Conservation (phyloP, 2,888 invertebrate species). For the Coenonympha arcania region DNA sequence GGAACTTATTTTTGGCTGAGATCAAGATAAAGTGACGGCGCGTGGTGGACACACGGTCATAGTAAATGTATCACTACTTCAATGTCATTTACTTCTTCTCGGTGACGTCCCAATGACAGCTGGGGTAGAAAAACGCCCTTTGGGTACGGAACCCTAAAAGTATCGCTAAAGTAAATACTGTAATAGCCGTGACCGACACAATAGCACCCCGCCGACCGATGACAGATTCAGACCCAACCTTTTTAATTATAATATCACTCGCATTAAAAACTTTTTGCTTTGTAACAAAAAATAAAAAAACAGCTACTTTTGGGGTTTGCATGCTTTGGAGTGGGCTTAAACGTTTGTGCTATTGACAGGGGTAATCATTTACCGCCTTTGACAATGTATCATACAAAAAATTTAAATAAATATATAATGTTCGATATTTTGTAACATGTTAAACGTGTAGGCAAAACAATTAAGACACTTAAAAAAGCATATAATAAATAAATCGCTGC, state of each 20-base stretch:
- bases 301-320: slow-evolving; percentile 27
- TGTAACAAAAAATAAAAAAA: slow-evolving; percentile 29
- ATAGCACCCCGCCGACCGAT: slow-evolving; percentile 59
- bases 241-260: slow-evolving; percentile 74
- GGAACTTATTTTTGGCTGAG: too few relatives aligned
- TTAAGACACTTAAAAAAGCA: background rate
- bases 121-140: too few relatives aligned
- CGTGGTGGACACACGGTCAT: too few relatives aligned
- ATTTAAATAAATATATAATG: background rate
- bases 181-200: slow-evolving; percentile 65
- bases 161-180: slow-evolving; percentile 68
- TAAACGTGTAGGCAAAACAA: background rate
- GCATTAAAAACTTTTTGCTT: slow-evolving; percentile 63
- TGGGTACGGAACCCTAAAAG: slow-evolving; percentile 48
- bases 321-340: slow-evolving; percentile 39
- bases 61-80: too few relatives aligned
- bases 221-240: slow-evolving; percentile 56
- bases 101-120: too few relatives aligned
- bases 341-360: slow-evolving; percentile 22
- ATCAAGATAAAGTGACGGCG: too few relatives aligned
- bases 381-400: background rate
- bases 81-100: too few relatives aligned
- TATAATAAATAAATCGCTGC: too few relatives aligned
- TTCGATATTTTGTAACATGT: background rate
- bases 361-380: slow-evolving; percentile 18